Conservation (phyloP, 2,797 vertebrate species). For the Pipistrellus pipistrellus region DNA sequence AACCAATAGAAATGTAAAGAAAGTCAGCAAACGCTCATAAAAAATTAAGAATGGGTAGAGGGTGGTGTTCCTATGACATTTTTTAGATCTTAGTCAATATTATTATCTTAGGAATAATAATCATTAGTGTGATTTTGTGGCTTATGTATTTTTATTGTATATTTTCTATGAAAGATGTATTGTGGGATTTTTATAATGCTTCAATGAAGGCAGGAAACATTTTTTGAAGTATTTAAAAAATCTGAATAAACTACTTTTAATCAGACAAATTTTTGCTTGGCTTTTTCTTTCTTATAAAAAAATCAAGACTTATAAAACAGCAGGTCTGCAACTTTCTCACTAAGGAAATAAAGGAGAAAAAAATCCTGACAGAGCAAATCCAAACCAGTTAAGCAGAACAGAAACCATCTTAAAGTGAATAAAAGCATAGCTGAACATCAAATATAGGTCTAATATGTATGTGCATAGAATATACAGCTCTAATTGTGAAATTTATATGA, state of each 20-base stretch:
- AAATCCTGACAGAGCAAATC: conserved; percentile 73
- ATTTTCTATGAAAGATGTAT: conserved; percentile 53
- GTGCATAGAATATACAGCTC: conserved; percentile 89
- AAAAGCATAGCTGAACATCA: conserved; percentile 79
- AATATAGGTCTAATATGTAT: conserved; percentile 83
- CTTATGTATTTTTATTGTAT: conserved; percentile 20
- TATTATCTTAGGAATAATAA: conserved; percentile 35
- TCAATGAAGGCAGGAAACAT: conserved; percentile 69
- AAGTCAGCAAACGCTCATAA: background rate
- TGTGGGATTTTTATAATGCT: conserved; percentile 67
- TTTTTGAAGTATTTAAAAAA: conserved; percentile 79
- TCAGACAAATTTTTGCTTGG: conserved; percentile 74
- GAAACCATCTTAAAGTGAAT: conserved; percentile 85
- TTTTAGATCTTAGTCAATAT: conserved; percentile 13
- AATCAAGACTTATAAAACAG: conserved; percentile 77
- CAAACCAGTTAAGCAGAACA: conserved; percentile 83
- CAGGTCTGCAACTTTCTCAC: conserved; percentile 73
- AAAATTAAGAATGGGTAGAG: background rate
- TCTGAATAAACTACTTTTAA: conserved; percentile 73
- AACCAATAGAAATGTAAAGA: conserved; percentile 37
- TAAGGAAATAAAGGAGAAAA: conserved; percentile 67
- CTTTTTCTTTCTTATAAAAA: conserved; percentile 81
- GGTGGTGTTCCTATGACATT: background rate
- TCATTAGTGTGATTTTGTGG: conserved; percentile 10
- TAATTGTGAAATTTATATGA: conserved; percentile 92